phyloP scores from a whole-genome alignment of 2,888 invertebrate genomes.

The Alloscopus bannaensis region DNA sequence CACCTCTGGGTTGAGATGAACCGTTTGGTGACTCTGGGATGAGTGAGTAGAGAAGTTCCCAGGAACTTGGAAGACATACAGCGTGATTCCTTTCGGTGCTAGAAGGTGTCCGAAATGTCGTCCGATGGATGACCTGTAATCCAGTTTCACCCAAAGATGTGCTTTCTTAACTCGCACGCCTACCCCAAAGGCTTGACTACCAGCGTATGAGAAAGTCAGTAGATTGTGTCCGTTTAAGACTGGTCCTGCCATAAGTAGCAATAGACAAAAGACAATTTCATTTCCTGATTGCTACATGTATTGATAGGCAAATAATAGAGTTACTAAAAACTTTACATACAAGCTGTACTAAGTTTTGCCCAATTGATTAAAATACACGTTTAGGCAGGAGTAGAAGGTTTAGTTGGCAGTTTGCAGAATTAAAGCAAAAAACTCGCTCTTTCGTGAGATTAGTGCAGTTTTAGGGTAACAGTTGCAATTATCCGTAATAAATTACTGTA shows the following conservation, averaged over 20 bases:
- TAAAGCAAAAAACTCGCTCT: too few species aligned
- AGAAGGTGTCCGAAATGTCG: constrained; percentile 74
- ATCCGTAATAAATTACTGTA: constrained; percentile 20
- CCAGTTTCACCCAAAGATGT: constrained; percentile 85
- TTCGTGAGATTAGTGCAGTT: neutral
- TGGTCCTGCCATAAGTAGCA: constrained; percentile 83
- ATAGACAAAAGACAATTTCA: constrained; percentile 66
- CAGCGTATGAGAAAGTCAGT: constrained; percentile 87
- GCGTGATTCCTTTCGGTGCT: constrained; percentile 79
- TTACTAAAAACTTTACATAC: too few species aligned
- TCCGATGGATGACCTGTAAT: constrained; percentile 75
- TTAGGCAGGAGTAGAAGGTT: too few species aligned
- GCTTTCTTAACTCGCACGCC: constrained; percentile 86
- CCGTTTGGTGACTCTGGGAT: constrained; percentile 43
- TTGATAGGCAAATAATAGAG: too few species aligned
- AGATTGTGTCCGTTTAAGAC: constrained; percentile 89
- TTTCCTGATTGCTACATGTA: too few species aligned
- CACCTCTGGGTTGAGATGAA: constrained; percentile 64
- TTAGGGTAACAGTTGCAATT: constrained; percentile 2
- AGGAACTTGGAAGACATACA: constrained; percentile 83
- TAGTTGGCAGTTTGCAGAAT: too few species aligned
- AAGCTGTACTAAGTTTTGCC: too few species aligned
- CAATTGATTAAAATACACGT: too few species aligned
- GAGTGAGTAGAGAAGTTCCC: constrained; percentile 68
- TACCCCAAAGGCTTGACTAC: constrained; percentile 76